Evolutionary conservation across 2,797 vertebrate genomes (phyloP), one percentile per base, ranked within the genome.

Genomic region (Antrozous pallidus): DNA sequence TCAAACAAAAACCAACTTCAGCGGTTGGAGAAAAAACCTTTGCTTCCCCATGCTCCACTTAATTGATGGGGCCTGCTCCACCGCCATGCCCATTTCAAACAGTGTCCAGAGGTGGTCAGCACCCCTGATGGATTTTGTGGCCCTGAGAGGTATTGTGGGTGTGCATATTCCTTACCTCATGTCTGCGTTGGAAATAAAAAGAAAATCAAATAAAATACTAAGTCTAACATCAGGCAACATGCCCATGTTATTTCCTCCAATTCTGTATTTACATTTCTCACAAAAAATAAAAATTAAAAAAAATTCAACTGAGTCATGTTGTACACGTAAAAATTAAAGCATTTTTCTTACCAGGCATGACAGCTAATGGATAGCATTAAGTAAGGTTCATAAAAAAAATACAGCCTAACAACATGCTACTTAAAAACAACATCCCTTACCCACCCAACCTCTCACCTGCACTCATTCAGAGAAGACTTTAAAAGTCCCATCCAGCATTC

Each of bases 321-420:
- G 69, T 90, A 65, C 47, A 88, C 84, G 86, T 78, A 26, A 36
- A 54, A 49, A 42, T 71, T 28, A 51, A 96, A 92, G 71, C 0
- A 2, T 67, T 69, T 40, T 96, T 89, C 94, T 95, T 91, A 0
- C 90, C 49, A 82, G 65, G 56, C 97, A 97, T 96, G 97, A 98
- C 97, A 98, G 97, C 97, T 97, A 97, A 98, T 61, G 97, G 90
- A 95, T 97, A 97, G 93, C 74, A 79, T 97, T 95, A 95, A 97
- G 94, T 75, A 95, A 97, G 96, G 96, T 95, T 93, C 96, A 97
- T 49, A 49, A 51, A 45, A 86, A 97, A 91, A 74, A 86, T 38
- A 65, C n/a, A 96, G 97, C 95, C 95, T 98, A 96, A 97, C 95
- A 96, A 97, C 95, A 86, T 96, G 93, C 98, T 98, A 98, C 93